Conservation (phyloP, 53 echinoderm and acorn worm genomes). For the Henricia sp. region DNA sequence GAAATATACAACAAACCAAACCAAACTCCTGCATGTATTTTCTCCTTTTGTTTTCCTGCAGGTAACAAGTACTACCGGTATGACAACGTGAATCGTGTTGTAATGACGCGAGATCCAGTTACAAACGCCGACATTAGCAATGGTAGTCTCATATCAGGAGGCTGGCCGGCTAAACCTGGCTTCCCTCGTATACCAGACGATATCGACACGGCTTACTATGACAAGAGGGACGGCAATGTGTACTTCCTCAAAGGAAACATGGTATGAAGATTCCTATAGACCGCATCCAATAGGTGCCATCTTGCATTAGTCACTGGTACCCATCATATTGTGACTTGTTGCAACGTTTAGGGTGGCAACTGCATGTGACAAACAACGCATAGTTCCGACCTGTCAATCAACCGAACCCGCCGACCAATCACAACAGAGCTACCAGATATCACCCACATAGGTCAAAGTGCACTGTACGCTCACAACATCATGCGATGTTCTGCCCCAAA, state of each 20-base stretch:
- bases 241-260: constrained; percentile 88
- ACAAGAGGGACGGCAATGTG: constrained; percentile 80
- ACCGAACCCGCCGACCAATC: too few relatives aligned
- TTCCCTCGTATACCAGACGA: constrained; percentile 80
- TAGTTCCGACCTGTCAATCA: neutral
- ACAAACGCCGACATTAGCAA: constrained; percentile 57
- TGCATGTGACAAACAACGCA: neutral
- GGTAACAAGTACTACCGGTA: constrained; percentile 73
- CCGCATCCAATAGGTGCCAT: neutral
- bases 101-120: constrained; percentile 48
- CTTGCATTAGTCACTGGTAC: neutral
- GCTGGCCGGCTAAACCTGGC: constrained; percentile 85
- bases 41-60: constrained; percentile 5
- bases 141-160: constrained; percentile 73
- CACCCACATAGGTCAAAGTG: too few relatives aligned
- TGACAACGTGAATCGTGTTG: constrained; percentile 50
- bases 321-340: neutral
- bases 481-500: too few relatives aligned
- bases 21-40: too few relatives aligned
- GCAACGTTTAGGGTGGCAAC: neutral
- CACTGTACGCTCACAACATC: too few relatives aligned
- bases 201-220: constrained; percentile 89
- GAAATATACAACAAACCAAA: too few relatives aligned
- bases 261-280: constrained; percentile 48
- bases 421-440: too few relatives aligned